Evolutionary conservation across 1,140 invertebrate species (phyloP).

Genomic region (Triops cancriformis): DNA sequence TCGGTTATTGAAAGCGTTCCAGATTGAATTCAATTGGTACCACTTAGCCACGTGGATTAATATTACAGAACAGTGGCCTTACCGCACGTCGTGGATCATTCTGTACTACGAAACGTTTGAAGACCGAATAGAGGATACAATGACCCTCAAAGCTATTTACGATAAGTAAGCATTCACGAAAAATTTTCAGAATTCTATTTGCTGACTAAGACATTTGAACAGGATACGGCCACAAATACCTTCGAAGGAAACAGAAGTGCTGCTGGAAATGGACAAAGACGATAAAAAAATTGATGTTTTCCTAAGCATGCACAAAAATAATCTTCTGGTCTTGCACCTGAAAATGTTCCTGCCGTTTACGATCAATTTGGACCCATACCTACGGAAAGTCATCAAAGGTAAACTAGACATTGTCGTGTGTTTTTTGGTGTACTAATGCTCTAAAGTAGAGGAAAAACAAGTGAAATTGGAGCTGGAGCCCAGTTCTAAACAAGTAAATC

Average conservation of each 20-base stretch:
- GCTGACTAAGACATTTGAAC: constrained; percentile 30
- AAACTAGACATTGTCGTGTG: constrained; percentile 26
- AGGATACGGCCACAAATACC: constrained; percentile 60
- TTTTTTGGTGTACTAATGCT: background rate
- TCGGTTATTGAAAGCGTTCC: constrained; percentile 90
- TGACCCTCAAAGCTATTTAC: constrained; percentile 77
- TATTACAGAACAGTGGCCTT: constrained; percentile 97
- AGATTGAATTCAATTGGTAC: constrained; percentile 99
- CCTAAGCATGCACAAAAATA: constrained; percentile 72
- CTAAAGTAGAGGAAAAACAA: background rate
- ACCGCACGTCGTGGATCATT: constrained; percentile 93
- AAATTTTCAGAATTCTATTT: background rate
- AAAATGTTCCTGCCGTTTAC: constrained; percentile 93
- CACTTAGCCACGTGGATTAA: constrained; percentile 95
- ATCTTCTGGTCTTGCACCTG: constrained; percentile 68
- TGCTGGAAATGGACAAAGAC: constrained; percentile 85
- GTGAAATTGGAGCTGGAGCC: background rate
- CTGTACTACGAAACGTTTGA: constrained; percentile 84
- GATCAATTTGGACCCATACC: constrained; percentile 91
- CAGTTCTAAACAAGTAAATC: background rate
- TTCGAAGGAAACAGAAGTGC: constrained; percentile 75
- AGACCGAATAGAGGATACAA: constrained; percentile 73
- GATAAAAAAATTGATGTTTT: constrained; percentile 90
- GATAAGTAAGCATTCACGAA: constrained; percentile 63
- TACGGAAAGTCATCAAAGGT: constrained; percentile 92